phyloP scores from a whole-genome alignment of 2,888 invertebrate genomes.

The Leptinotarsa tumamoca region DNA sequence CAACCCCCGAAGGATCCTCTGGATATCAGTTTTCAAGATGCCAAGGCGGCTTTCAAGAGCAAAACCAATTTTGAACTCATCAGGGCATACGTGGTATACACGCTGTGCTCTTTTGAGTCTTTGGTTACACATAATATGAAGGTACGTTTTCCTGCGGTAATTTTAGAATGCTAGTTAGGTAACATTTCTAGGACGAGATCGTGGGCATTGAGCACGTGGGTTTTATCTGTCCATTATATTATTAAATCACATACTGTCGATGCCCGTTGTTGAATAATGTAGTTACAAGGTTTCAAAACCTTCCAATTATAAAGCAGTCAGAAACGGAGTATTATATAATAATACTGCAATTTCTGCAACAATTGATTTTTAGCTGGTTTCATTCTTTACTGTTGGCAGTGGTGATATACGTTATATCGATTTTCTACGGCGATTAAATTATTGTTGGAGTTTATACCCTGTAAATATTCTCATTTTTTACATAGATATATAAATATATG shows the following conservation, averaged over 20 bases:
- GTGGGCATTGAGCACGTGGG: constrained; percentile 7
- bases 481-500: too few species aligned
- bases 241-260: constrained; percentile 11
- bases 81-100: constrained; percentile 91
- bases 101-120: constrained; percentile 87
- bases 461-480: neutral
- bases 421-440: constrained; percentile 20
- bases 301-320: neutral
- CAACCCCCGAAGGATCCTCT: constrained; percentile 64
- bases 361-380: constrained; percentile 21
- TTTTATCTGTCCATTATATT: neutral
- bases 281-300: constrained; percentile 8
- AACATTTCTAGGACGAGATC: neutral
- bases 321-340: constrained; percentile 18
- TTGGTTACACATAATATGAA: constrained; percentile 92
- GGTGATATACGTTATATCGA: constrained; percentile 31
- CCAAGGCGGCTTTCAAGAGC: constrained; percentile 92
- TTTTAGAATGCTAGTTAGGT: constrained; percentile 17
- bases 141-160: constrained; percentile 72
- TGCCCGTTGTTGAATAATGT: neutral
- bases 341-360: neutral
- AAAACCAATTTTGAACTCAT: constrained; percentile 93
- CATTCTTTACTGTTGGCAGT: constrained; percentile 29
- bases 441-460: neutral
- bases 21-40: constrained; percentile 89